A percentile compares a stretch with the other conserved stretches of the same genome.
phyloP scores from a whole-genome alignment of 2,888 invertebrate species.

The Iselma pallidipennis region DNA sequence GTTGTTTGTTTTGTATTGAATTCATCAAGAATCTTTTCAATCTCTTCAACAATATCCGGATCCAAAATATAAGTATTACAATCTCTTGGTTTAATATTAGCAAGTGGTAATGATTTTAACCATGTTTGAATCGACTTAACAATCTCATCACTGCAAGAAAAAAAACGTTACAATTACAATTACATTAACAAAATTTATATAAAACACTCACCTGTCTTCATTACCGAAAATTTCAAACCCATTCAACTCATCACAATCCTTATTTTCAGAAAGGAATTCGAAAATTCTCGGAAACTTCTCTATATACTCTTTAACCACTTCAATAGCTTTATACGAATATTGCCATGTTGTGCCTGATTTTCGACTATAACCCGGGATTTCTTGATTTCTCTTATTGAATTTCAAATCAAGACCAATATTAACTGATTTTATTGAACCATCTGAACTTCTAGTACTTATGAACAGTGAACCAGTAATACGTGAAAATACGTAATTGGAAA shows the following conservation, averaged over 20 bases:
- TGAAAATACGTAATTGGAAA: conserved; percentile 74
- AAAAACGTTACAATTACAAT: conserved; percentile 2
- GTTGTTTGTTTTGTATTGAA: conserved; percentile 31
- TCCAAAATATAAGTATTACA: conserved; percentile 76
- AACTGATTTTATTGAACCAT: conserved; percentile 60
- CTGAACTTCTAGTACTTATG: conserved; percentile 55
- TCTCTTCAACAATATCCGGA: conserved; percentile 62
- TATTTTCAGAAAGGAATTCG: conserved; percentile 59
- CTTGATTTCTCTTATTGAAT: conserved; percentile 77
- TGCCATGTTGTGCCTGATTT: conserved; percentile 74
- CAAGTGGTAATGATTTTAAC: conserved; percentile 73
- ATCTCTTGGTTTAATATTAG: conserved; percentile 63
- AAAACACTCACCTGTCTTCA: conserved; percentile 33
- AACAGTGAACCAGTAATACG: conserved; percentile 86
- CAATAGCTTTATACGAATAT: conserved; percentile 76
- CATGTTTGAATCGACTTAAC: conserved; percentile 62
- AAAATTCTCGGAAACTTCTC: conserved; percentile 75
- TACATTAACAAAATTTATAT: neutral
- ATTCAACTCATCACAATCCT: conserved; percentile 63
- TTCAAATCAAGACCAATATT: conserved; percentile 93
- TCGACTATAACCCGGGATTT: conserved; percentile 81
- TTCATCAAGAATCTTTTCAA: conserved; percentile 60
- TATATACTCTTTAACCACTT: conserved; percentile 73
- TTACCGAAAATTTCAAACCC: conserved; percentile 69
- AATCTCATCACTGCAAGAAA: conserved; percentile 53